Evolutionary conservation across 1,140 invertebrate species (phyloP).

Genomic region (Homalodisca vitripennis): DNA sequence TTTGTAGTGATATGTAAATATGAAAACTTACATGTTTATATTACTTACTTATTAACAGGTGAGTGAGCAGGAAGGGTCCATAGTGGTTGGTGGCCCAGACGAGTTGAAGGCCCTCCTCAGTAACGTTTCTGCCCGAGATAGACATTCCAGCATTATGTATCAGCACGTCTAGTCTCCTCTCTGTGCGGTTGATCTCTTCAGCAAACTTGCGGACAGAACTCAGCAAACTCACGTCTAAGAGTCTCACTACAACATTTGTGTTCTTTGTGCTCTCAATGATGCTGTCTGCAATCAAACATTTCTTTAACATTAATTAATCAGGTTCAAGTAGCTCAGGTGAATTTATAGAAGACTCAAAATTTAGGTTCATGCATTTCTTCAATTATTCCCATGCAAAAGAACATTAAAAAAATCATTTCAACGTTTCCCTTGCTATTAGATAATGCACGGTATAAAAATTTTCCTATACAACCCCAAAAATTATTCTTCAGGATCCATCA

Average conservation of each 20-base stretch:
- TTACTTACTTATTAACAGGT: slow-evolving; percentile 63
- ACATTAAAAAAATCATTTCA: no score
- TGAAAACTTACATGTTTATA: no score
- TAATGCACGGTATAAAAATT: no score
- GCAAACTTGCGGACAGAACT: slow-evolving; percentile 72
- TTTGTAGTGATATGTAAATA: no score
- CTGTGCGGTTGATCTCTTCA: slow-evolving; percentile 61
- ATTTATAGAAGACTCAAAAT: no score
- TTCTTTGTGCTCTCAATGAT: slow-evolving; percentile 56
- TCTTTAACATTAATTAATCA: background rate
- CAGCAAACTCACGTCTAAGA: slow-evolving; percentile 69
- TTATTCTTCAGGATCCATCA: no score
- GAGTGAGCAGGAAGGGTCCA: slow-evolving; percentile 80
- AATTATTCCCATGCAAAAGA: no score
- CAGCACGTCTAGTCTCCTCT: slow-evolving; percentile 71
- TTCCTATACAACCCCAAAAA: no score
- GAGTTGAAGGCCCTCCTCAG: slow-evolving; percentile 78
- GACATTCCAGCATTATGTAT: slow-evolving; percentile 82
- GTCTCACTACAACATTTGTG: slow-evolving; percentile 57
- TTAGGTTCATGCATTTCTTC: no score
- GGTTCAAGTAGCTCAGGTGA: no score
- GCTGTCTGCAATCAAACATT: background rate
- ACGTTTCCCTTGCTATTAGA: no score
- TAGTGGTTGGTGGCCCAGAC: slow-evolving; percentile 91
- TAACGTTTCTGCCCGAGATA: slow-evolving; percentile 57